phyloP scores from a whole-genome alignment of 2,888 invertebrate species.

The Carcina quercana region DNA sequence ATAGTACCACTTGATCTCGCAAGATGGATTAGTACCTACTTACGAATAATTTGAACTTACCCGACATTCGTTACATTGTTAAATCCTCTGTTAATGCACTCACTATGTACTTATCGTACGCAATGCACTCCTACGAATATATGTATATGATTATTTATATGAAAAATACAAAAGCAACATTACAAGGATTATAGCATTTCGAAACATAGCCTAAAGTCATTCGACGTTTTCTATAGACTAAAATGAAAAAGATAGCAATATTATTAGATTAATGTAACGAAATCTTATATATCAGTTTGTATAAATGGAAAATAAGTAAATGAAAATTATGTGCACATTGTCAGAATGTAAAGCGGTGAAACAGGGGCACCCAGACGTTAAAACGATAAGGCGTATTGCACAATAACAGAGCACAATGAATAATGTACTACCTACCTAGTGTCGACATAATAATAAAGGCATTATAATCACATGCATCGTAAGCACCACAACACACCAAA shows the following conservation, averaged over 20 bases:
- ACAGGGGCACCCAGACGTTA: conserved; percentile 56
- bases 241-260: conserved; percentile 74
- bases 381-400: conserved; percentile 56
- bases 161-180: conserved; percentile 26
- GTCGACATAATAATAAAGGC: conserved; percentile 48
- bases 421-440: too few species aligned
- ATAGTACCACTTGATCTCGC: conserved; percentile 3
- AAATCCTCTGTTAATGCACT: conserved; percentile 18
- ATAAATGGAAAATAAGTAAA: conserved; percentile 61
- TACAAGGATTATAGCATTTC: conserved; percentile 32
- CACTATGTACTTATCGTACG: conserved; percentile 6
- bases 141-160: conserved; percentile 13
- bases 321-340: conserved; percentile 61
- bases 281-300: conserved; percentile 71
- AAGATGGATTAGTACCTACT: conserved; percentile 3
- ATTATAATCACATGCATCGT: conserved; percentile 32
- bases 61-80: conserved; percentile 9
- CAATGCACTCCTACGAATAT: conserved; percentile 13
- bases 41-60: conserved; percentile 6
- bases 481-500: conserved; percentile 56
- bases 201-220: conserved; percentile 47
- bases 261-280: conserved; percentile 71
- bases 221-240: conserved; percentile 69
- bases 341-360: conserved; percentile 51
- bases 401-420: conserved; percentile 68